A percentile compares a stretch with the other conserved stretches of the same genome.
Evolutionary conservation across 2,113 vertebrate species (phyloP).

Genomic region (Pycnonotus jocosus): DNA sequence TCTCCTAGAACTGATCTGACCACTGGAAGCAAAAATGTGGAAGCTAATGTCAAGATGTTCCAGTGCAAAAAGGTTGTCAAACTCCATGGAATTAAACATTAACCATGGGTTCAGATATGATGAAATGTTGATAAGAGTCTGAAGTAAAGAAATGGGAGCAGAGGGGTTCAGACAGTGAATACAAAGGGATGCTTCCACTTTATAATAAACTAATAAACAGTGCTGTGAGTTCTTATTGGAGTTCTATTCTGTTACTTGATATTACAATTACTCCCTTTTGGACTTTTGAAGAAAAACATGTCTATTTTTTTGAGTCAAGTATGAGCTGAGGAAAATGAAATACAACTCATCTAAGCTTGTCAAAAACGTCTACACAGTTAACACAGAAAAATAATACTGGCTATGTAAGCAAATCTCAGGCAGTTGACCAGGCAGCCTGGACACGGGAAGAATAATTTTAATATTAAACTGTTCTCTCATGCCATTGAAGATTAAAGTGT

Average conservation of each 20-base stretch:
- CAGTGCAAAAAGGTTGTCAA: background rate
- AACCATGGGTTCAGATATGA: background rate
- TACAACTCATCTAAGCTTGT: background rate
- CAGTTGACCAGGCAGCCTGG: background rate
- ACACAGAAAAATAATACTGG: background rate
- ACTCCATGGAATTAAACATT: background rate
- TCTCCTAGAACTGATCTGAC: background rate
- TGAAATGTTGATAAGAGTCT: background rate
- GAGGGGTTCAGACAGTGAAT: background rate
- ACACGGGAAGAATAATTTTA: background rate
- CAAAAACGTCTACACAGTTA: background rate
- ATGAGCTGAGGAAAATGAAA: background rate
- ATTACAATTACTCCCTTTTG: background rate
- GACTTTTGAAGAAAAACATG: background rate
- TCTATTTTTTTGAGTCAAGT: background rate
- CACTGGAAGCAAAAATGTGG: fast-evolving
- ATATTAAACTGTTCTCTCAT: background rate
- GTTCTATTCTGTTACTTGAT: background rate
- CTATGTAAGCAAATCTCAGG: background rate
- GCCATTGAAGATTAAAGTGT: background rate
- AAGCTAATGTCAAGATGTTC: background rate
- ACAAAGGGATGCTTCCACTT: background rate
- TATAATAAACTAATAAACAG: background rate
- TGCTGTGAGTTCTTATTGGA: background rate
- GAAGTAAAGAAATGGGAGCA: background rate